These are phyloP conservation scores for Phaethornis superciliosus DNA, from an alignment of 2,113 vertebrate genomes.

Conservation along the genomic window DNA sequence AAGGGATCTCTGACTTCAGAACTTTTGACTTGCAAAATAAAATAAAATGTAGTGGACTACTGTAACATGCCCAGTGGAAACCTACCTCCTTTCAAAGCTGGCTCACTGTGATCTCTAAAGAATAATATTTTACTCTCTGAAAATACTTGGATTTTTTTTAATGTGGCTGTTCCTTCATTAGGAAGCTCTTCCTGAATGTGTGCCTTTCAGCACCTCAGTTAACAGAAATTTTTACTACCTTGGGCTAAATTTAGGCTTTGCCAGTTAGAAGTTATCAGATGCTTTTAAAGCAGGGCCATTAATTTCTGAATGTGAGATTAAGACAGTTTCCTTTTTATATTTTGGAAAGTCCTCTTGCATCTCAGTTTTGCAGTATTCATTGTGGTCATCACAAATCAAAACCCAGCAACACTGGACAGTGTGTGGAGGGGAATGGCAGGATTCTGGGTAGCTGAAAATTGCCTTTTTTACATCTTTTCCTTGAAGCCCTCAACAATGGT, in stretches of 20 bases:
- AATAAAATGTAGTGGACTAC: background rate
- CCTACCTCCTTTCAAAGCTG: background rate
- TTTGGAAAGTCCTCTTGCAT: background rate
- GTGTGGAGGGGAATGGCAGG: accelerated
- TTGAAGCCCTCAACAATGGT: accelerated
- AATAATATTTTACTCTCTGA: background rate
- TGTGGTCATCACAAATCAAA: background rate
- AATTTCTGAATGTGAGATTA: constrained; percentile 36
- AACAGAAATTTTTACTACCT: constrained; percentile 1
- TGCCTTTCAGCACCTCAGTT: background rate
- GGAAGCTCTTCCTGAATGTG: background rate
- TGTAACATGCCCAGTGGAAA: background rate
- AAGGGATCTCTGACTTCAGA: background rate
- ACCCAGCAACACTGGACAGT: accelerated
- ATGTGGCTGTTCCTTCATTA: background rate
- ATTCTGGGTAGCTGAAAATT: background rate
- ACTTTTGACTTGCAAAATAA: background rate
- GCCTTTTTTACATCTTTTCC: background rate
- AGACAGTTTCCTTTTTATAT: constrained; percentile 1
- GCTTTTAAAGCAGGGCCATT: constrained; percentile 49
- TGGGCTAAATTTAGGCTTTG: constrained; percentile 40
- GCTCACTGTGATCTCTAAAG: background rate
- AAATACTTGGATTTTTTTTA: background rate
- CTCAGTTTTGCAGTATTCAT: background rate
- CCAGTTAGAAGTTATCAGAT: constrained; percentile 3